Evolutionary conservation across 2,888 invertebrate species (phyloP), one percentile per base, ranked within the genome.

Genomic region (Andrena bucephala): DNA sequence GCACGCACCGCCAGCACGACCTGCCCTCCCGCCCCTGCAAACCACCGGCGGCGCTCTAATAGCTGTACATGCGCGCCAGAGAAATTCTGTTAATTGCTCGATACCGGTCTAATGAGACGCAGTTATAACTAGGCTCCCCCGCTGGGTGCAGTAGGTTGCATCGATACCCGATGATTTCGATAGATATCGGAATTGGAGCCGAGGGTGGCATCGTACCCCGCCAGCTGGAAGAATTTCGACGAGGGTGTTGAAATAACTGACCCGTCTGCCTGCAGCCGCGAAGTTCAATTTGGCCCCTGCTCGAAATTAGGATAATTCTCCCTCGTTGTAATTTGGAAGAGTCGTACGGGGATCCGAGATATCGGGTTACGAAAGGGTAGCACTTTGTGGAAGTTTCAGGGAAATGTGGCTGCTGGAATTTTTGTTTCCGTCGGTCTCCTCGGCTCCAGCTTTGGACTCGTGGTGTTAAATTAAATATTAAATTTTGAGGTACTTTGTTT

Each of bases 61-160:
- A 70, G 50, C 52, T 10, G 63, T 65, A 57, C 72, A 54, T 31
- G 59, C 54, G 57, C 62, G 54, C 62, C 59, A 29, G 62, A 87
- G 80, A 87, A 85, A 72, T 52, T 74, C 71, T 62, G 67, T 75
- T 81, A 86, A 86, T 86, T 81, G 73, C 65, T 48, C 77, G 71
- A 60, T 54, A 68, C 67, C 59, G 54, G 63, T 69, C 66, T 85
- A 85, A 85, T 81, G 75, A 77, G 75, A 69, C 52, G 52, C 29
- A 31, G 71, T 68, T 74, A 67, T 71, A 71, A 62, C 62, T 52
- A 33, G 33, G 42, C 4, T 13, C 16, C 29, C 13, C 81, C 72
- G 16, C 16, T 16, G 72, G 72, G 72, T 20, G 48, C 27, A 27
- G 36, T 70, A 48, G 50, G n/a, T 73, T 63, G 29, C 7, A 1